Conservation (phyloP, 2,113 vertebrate species). For the Labrus mixtus region DNA sequence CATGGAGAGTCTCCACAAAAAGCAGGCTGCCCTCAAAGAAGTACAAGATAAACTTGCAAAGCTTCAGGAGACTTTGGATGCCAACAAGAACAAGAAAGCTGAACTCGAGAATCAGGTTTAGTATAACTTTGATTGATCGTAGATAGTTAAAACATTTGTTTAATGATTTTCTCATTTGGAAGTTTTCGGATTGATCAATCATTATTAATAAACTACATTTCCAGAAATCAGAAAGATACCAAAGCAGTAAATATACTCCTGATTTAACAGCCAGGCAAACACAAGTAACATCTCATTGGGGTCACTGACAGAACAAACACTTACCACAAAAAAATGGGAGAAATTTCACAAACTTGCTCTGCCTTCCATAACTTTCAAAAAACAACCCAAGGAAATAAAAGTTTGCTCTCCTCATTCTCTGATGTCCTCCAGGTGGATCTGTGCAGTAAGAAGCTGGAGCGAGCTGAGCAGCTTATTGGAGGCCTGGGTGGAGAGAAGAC, state of each 20-base stretch:
- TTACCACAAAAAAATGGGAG: too few relatives aligned
- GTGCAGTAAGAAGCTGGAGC: conserved; percentile 90
- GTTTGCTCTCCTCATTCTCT: neutral
- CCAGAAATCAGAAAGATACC: neutral
- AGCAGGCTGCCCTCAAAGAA: conserved; percentile 87
- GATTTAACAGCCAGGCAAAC: neutral
- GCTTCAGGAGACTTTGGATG: conserved; percentile 85
- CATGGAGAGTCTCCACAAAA: conserved; percentile 86
- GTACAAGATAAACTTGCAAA: conserved; percentile 88
- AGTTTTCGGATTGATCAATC: too few relatives aligned
- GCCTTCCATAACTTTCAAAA: neutral
- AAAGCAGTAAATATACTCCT: neutral
- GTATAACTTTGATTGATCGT: neutral
- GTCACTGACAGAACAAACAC: neutral
- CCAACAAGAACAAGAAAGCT: conserved; percentile 90
- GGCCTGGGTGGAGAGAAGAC: conserved; percentile 92
- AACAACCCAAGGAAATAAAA: neutral
- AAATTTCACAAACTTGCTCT: too few relatives aligned
- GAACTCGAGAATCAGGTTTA: conserved; percentile 90
- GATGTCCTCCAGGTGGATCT: conserved; percentile 82
- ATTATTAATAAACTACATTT: too few relatives aligned
- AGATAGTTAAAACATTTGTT: neutral
- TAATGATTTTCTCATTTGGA: too few relatives aligned
- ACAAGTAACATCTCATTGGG: neutral
- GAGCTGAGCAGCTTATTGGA: conserved; percentile 90